Percentiles rank a stretch among this genome's conserved stretches.
phyloP scores from a whole-genome alignment of 1,140 invertebrate genomes.

The Sogatella furcifera region DNA sequence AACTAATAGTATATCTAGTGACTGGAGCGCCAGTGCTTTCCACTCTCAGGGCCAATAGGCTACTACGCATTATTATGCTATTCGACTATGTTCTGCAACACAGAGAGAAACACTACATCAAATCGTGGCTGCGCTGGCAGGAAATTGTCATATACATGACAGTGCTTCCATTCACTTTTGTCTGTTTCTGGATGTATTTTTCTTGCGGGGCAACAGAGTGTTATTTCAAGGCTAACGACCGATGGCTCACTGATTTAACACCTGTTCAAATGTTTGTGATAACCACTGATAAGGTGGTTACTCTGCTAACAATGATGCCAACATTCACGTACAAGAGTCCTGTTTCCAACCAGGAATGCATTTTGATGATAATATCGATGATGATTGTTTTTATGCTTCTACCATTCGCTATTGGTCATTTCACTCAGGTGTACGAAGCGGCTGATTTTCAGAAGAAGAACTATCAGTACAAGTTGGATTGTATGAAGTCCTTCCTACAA shows the following conservation, averaged over 20 bases:
- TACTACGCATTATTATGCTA: not conserved
- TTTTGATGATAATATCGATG: not conserved
- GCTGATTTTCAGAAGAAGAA: not conserved
- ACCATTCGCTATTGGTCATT: not conserved
- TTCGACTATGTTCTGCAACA: not conserved
- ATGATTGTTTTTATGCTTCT: not conserved
- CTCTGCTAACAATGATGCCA: too few relatives aligned
- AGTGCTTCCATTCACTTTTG: not conserved
- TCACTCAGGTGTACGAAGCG: not conserved
- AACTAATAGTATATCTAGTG: not conserved
- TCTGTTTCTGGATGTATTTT: not conserved
- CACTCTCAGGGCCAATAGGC: not conserved
- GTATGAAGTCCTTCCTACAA: not conserved
- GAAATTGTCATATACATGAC: not conserved
- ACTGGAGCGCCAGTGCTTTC: not conserved
- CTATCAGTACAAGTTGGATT: not conserved
- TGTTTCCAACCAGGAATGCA: not conserved
- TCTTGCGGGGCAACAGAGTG: not conserved
- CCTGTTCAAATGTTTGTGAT: too few relatives aligned
- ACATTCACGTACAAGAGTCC: too few relatives aligned
- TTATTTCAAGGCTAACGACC: not conserved
- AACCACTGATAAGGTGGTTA: too few relatives aligned
- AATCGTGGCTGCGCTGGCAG: not conserved
- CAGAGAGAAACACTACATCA: not conserved
- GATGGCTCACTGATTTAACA: too few relatives aligned